Conservation (phyloP, 2,888 invertebrate genomes). For the Cryptus armator region DNA sequence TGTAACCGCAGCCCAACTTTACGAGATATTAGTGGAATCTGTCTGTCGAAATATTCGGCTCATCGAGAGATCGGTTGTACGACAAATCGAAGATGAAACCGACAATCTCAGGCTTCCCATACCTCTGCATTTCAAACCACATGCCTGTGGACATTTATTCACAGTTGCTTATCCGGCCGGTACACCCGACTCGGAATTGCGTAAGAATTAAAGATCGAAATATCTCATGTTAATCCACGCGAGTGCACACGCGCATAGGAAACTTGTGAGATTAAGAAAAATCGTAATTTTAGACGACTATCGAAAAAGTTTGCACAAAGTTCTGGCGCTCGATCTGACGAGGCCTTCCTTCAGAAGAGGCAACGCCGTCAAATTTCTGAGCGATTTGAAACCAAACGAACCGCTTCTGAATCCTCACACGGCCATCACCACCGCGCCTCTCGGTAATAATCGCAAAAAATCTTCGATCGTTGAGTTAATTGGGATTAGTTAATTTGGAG, state of each 20-base stretch:
- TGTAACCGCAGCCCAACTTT: constrained; percentile 88
- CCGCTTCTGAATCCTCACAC: constrained; percentile 92
- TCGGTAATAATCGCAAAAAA: constrained; percentile 76
- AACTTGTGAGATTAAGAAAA: not conserved
- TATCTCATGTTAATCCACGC: not conserved
- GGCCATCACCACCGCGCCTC: constrained; percentile 83
- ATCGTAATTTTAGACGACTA: constrained; percentile 86
- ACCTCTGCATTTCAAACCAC: constrained; percentile 91
- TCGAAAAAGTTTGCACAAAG: constrained; percentile 90
- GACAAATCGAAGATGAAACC: constrained; percentile 86
- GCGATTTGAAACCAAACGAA: constrained; percentile 84
- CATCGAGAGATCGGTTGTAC: constrained; percentile 88
- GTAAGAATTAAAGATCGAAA: constrained; percentile 85
- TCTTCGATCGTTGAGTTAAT: not conserved
- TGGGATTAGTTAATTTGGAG: too few relatives aligned
- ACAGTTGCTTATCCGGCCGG: constrained; percentile 90
- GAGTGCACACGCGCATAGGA: not conserved
- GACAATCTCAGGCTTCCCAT: constrained; percentile 87
- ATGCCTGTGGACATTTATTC: constrained; percentile 91
- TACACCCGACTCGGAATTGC: constrained; percentile 89
- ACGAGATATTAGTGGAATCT: constrained; percentile 91
- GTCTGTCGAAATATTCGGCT: constrained; percentile 90
- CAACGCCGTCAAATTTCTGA: constrained; percentile 88
- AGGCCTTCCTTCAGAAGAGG: constrained; percentile 92
- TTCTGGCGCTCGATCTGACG: constrained; percentile 89